Conservation (phyloP, 2,888 invertebrate genomes). For the Sepioteuthis lessoniana region DNA sequence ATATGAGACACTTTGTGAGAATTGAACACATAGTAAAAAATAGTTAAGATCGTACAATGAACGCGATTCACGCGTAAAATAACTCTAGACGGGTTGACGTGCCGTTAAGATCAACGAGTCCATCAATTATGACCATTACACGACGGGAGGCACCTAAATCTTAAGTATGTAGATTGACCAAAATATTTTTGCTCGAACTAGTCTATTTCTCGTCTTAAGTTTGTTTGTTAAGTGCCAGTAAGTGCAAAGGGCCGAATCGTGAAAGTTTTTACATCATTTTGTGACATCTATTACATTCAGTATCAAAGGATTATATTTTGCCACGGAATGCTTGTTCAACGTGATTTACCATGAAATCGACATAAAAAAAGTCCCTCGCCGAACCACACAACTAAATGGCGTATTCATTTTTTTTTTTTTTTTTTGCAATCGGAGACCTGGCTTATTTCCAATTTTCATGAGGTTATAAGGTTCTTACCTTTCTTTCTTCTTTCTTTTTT, state of each 20-base stretch:
- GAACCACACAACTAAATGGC: background rate
- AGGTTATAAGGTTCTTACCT: background rate
- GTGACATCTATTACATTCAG: background rate
- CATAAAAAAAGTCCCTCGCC: background rate
- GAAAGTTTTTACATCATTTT: background rate
- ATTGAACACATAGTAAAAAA: too few relatives aligned
- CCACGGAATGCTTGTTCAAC: background rate
- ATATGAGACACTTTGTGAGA: too few relatives aligned
- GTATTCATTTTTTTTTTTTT: background rate
- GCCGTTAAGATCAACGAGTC: too few relatives aligned
- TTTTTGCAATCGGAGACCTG: background rate
- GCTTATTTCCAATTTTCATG: background rate
- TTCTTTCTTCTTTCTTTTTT: too few relatives aligned
- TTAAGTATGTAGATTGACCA: background rate
- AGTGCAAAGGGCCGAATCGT: background rate
- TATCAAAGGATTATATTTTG: background rate
- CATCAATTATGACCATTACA: background rate
- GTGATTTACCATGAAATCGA: background rate
- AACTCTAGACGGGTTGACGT: background rate
- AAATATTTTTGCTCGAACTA: background rate
- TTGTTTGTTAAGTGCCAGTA: background rate
- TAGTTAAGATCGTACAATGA: too few relatives aligned
- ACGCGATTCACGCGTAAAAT: background rate
- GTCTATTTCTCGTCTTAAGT: background rate
- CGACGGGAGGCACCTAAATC: background rate